Conservation (phyloP, 2,113 vertebrate species). For the Callithrix jacchus region DNA sequence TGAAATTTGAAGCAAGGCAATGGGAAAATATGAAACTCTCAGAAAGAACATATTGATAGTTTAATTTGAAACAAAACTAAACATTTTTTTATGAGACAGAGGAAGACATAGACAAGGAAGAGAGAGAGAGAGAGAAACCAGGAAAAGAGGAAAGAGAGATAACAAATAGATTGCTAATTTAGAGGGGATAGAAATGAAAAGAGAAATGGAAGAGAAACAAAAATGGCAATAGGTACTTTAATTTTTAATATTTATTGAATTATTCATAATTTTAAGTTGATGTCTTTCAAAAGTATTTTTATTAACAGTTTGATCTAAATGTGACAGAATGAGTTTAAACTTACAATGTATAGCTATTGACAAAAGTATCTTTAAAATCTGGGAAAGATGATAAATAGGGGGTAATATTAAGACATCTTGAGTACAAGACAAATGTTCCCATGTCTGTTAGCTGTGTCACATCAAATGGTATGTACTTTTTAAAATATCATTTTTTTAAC, state of each 20-base stretch:
- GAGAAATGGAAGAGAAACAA: neutral
- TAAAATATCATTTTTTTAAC: neutral
- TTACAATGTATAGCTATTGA: neutral
- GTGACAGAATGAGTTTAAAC: neutral
- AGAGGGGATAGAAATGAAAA: neutral
- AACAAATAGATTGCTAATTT: neutral
- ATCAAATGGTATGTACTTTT: neutral
- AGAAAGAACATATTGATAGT: neutral
- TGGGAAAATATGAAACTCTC: neutral
- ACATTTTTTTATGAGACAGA: neutral
- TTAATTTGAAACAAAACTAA: neutral
- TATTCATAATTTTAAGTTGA: neutral
- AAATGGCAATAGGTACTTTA: neutral
- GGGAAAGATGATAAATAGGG: neutral
- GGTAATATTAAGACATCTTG: neutral
- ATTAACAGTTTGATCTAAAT: conserved; percentile 23
- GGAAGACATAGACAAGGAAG: neutral
- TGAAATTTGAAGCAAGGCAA: neutral
- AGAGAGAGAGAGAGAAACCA: neutral
- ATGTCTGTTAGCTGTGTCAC: neutral
- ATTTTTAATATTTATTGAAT: neutral
- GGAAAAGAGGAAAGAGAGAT: neutral
- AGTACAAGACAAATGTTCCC: neutral
- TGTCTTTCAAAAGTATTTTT: neutral
- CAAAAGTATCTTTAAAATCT: neutral